Conservation (phyloP, 1,140 invertebrate species). For the Drosophila navojoa region DNA sequence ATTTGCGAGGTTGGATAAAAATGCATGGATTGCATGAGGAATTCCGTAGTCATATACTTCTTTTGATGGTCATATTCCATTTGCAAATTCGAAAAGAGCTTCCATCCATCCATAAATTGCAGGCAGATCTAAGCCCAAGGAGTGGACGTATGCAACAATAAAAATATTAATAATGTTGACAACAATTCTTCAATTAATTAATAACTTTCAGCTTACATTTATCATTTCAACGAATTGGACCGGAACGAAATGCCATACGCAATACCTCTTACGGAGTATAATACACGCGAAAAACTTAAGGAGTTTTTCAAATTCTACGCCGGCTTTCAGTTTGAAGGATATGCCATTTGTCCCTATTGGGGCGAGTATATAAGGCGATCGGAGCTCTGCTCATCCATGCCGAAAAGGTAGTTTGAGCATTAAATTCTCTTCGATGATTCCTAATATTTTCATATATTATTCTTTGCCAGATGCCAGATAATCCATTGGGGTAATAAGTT, state of each 20-base stretch:
- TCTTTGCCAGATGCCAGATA: not conserved
- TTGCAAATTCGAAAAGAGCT: slow-evolving; percentile 31
- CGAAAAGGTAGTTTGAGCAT: slow-evolving; percentile 16
- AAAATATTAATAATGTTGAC: not conserved
- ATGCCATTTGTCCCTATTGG: slow-evolving; percentile 34
- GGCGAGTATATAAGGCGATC: not conserved
- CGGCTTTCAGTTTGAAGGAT: slow-evolving; percentile 1
- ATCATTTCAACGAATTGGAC: not conserved
- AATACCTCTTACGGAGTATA: no score
- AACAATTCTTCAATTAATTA: no score
- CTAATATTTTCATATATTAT: not conserved
- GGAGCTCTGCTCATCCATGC: not conserved
- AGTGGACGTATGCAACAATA: slow-evolving; percentile 27
- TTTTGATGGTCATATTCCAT: slow-evolving; percentile 43
- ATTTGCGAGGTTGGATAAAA: slow-evolving; percentile 30
- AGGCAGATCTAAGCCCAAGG: not conserved
- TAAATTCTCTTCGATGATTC: not conserved
- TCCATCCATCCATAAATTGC: slow-evolving; percentile 26
- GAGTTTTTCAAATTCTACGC: slow-evolving; percentile 39
- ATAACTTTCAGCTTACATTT: slow-evolving; percentile 21
- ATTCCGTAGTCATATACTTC: slow-evolving; percentile 44
- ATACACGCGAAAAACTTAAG: not conserved
- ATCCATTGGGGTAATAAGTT: not conserved
- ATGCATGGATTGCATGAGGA: rapidly evolving
- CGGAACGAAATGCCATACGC: no score